Conservation (phyloP, 2,888 invertebrate genomes). For the Harmothoe impar region DNA sequence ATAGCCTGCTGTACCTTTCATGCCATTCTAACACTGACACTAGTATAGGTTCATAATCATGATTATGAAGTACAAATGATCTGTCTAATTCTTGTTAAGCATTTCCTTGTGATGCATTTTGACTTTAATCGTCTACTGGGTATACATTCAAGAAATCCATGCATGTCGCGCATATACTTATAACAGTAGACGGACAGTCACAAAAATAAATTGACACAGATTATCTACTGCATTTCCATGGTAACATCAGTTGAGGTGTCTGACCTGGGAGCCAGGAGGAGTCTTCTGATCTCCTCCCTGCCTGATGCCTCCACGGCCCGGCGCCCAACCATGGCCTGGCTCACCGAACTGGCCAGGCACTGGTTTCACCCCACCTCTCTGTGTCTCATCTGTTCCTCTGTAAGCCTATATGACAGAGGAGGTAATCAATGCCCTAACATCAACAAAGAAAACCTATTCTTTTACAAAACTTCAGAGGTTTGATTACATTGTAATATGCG, state of each 20-base stretch:
- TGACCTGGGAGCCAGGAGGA: conserved; percentile 15
- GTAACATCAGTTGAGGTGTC: neutral
- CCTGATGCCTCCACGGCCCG: conserved; percentile 38
- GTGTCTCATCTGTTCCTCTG: conserved; percentile 25
- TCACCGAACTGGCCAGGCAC: conserved; percentile 3
- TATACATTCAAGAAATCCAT: no score
- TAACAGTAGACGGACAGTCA: neutral
- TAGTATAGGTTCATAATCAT: no score
- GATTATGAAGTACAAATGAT: no score
- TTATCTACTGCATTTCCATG: neutral
- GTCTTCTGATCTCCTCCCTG: neutral
- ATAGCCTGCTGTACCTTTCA: neutral
- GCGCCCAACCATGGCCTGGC: conserved; percentile 32
- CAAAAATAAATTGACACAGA: neutral
- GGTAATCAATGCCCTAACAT: no score
- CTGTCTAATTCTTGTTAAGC: no score
- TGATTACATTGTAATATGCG: no score
- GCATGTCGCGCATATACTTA: no score
- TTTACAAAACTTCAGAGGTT: no score
- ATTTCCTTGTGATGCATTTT: no score
- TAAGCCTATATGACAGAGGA: conserved; percentile 2
- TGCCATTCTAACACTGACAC: neutral
- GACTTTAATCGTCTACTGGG: no score
- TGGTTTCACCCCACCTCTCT: neutral
- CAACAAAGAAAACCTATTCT: no score